Conservation (phyloP, 2,797 vertebrate species). For the Microctenopoma stevenorrisi region DNA sequence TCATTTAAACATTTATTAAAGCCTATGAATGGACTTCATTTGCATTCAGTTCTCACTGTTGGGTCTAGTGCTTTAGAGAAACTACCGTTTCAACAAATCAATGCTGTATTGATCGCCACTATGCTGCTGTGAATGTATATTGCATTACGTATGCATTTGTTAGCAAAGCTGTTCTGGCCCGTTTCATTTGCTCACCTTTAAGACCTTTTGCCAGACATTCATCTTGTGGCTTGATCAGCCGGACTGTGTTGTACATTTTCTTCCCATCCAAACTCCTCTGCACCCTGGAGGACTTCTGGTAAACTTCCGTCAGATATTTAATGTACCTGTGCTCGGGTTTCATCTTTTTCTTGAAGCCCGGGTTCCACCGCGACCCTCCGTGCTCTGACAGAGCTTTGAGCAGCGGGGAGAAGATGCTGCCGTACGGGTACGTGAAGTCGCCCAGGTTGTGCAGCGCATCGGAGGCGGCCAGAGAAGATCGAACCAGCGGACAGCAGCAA, state of each 20-base stretch:
- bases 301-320: constrained; percentile 91
- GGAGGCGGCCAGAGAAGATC: constrained; percentile 30
- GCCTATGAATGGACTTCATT: too few species aligned
- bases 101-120: neutral
- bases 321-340: constrained; percentile 89
- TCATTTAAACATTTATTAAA: too few species aligned
- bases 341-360: constrained; percentile 54
- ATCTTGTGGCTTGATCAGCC: constrained; percentile 89
- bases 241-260: constrained; percentile 89
- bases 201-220: constrained; percentile 76
- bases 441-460: constrained; percentile 38
- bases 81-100: neutral
- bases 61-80: too few species aligned
- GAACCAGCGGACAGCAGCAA: constrained; percentile 26
- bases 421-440: constrained; percentile 57
- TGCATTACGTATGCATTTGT: neutral
- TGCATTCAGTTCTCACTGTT: too few species aligned
- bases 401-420: constrained; percentile 84
- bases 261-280: constrained; percentile 83
- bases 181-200: constrained; percentile 65
- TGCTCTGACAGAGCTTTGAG: constrained; percentile 86
- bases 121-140: neutral
- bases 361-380: constrained; percentile 74
- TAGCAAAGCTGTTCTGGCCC: too few species aligned
- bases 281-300: constrained; percentile 85